Base-by-base conservation (phyloP, 2,113 vertebrate genomes). In the Spermophilus dauricus region DNA sequence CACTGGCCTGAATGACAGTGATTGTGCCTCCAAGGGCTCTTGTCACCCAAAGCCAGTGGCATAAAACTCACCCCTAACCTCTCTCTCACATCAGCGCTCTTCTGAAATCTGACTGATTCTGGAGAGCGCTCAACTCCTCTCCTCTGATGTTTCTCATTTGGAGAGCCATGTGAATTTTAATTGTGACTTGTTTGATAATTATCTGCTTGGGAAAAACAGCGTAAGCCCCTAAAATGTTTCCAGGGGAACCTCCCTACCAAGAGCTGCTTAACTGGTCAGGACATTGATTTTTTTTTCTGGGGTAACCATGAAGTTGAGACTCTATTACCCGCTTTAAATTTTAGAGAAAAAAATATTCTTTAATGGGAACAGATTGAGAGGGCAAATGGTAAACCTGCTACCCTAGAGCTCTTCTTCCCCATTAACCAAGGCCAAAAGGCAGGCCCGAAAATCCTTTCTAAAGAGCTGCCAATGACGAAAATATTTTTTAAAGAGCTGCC, bases 401-500 rank as follows among this genome's bases (percentile, higher is more conserved):
- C 13, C 80, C 58, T 53, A 5, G n/a, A 75, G 86, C 18, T 80
- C 65, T 48, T 94, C 92, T 84, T 92, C 32, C 58, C 69, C 88
- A 89, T 82, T 61, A 90, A 37, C 70, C 94, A 51, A 76, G 86
- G 45, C 89, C 86, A 51, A 86, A 89, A 96, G 94, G 80, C 94
- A 94, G 89, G 87, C 70, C 94, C 88, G 73, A 61, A 96, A 96
- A 97, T 80, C 93, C 73, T 96, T 95, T 89, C 37, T 70, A 77
- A 96, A 94, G 81, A n/a, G n/a, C n/a, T n/a, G n/a, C n/a, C n/a
- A n/a, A n/a, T n/a, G n/a, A n/a, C 88, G 73, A 61, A 96, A 96
- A 97, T 80, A 91, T 69, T 96, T 95, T 89, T n/a, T 70, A 78
- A 96, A 94, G 81, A 95, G 72, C 93, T 96, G 94, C 90, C 88